These are phyloP conservation scores for Drosophila ogumai DNA, from an alignment of 1,140 invertebrate genomes.

Conservation along the genomic window DNA sequence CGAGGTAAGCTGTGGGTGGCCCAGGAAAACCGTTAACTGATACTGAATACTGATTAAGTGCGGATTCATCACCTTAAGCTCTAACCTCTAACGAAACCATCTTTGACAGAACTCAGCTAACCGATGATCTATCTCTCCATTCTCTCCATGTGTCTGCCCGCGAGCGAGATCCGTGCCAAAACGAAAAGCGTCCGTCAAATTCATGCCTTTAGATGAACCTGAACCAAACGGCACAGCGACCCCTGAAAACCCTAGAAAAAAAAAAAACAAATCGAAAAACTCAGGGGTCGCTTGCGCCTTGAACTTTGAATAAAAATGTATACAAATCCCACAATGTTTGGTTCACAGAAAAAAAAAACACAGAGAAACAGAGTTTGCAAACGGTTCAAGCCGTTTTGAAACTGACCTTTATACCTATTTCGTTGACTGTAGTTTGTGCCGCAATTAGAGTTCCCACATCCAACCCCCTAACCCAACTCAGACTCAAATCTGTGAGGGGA, in stretches of 20 bases:
- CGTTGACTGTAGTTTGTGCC: slow-evolving; percentile 85
- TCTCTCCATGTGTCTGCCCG: slow-evolving; percentile 52
- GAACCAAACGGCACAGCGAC: slow-evolving; percentile 71
- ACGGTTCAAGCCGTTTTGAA: slow-evolving; percentile 36
- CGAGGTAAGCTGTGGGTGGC: slow-evolving; percentile 51
- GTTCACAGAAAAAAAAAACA: slow-evolving; percentile 24
- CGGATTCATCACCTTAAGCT: slow-evolving; percentile 26
- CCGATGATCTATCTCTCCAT: slow-evolving; percentile 48
- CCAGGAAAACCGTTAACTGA: not conserved
- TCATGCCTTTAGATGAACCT: slow-evolving; percentile 85
- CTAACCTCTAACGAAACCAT: slow-evolving; percentile 43
- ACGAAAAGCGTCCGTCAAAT: slow-evolving; percentile 85
- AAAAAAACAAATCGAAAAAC: no score
- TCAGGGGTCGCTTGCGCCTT: slow-evolving; percentile 30
- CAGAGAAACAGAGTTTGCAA: slow-evolving; percentile 36
- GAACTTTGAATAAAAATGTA: not conserved
- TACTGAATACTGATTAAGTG: slow-evolving; percentile 7
- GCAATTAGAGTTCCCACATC: slow-evolving; percentile 51
- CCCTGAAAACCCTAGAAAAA: not conserved
- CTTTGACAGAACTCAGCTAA: slow-evolving; percentile 51
- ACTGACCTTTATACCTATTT: slow-evolving; percentile 85
- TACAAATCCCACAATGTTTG: slow-evolving; percentile 21
- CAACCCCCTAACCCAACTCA: not conserved
- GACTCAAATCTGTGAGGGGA: slow-evolving; percentile 3
- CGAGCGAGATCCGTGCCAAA: slow-evolving; percentile 77